Evolutionary conservation across 2,797 vertebrate species (phyloP).

Genomic region (Valencia hispanica): DNA sequence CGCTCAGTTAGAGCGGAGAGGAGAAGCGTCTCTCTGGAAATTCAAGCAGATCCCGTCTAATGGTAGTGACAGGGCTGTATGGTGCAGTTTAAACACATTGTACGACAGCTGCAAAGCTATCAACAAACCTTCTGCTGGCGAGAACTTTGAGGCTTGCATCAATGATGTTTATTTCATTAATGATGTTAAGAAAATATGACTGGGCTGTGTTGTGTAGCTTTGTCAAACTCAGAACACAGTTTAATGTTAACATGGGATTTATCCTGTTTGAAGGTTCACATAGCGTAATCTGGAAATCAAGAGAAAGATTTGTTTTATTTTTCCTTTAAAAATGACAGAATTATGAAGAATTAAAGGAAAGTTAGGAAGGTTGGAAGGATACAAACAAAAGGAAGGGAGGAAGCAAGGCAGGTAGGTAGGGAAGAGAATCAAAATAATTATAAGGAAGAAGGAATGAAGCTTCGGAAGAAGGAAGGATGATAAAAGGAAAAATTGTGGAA

Average conservation of each 20-base stretch:
- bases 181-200: conserved; percentile 7
- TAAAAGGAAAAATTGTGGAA: neutral
- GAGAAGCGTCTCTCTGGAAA: conserved; percentile 50
- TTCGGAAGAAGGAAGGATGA: too few species aligned
- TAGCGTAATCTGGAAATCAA: neutral
- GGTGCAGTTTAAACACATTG: conserved; percentile 13
- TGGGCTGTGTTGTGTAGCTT: neutral
- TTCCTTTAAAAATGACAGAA: neutral
- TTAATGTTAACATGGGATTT: conserved; percentile 2
- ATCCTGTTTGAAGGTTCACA: neutral
- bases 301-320: neutral
- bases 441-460: neutral
- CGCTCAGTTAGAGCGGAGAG: conserved; percentile 34
- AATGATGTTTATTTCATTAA: conserved; percentile 11
- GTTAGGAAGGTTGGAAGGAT: neutral
- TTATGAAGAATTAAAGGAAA: neutral
- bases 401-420: neutral
- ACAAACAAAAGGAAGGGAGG: neutral
- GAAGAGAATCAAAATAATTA: neutral
- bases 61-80: conserved; percentile 40
- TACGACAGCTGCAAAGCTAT: conserved; percentile 42
- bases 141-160: neutral
- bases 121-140: conserved; percentile 27
- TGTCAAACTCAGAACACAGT: neutral
- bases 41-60: conserved; percentile 50